Evolutionary conservation across 1,140 invertebrate genomes (phyloP).

Genomic region (Apis cerana): DNA sequence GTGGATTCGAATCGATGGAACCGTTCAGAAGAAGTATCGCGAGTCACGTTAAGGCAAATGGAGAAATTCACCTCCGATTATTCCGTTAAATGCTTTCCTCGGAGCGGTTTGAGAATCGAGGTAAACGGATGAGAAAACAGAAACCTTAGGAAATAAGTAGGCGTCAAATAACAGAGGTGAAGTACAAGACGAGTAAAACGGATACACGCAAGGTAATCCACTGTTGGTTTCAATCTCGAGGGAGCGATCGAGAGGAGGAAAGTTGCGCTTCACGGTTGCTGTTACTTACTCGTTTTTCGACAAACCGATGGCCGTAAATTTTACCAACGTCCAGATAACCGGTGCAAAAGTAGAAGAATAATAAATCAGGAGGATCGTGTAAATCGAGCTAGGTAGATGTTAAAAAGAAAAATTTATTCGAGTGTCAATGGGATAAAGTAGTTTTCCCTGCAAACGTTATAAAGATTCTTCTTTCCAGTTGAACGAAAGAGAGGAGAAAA

Average conservation of each 20-base stretch:
- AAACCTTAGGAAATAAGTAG: slow-evolving; percentile 39
- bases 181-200: background rate
- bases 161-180: slow-evolving; percentile 26
- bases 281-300: background rate
- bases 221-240: slow-evolving; percentile 28
- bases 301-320: background rate
- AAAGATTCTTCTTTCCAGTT: no score
- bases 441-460: no score
- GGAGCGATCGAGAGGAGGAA: slow-evolving; percentile 4
- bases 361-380: no score
- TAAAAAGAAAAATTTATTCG: no score
- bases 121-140: slow-evolving; percentile 36
- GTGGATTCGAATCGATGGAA: no score
- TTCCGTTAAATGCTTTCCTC: slow-evolving; percentile 5
- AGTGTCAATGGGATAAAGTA: no score
- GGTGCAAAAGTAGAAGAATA: background rate
- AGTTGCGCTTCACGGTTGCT: background rate
- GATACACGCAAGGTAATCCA: slow-evolving; percentile 25
- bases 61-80: background rate
- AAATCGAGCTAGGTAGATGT: no score
- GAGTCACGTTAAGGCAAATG: background rate
- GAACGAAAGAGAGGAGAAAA: no score
- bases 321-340: background rate
- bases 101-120: slow-evolving; percentile 18
- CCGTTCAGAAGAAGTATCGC: no score